phyloP scores from a whole-genome alignment of 2,113 vertebrate species.

The Phylloscopus whistleri region DNA sequence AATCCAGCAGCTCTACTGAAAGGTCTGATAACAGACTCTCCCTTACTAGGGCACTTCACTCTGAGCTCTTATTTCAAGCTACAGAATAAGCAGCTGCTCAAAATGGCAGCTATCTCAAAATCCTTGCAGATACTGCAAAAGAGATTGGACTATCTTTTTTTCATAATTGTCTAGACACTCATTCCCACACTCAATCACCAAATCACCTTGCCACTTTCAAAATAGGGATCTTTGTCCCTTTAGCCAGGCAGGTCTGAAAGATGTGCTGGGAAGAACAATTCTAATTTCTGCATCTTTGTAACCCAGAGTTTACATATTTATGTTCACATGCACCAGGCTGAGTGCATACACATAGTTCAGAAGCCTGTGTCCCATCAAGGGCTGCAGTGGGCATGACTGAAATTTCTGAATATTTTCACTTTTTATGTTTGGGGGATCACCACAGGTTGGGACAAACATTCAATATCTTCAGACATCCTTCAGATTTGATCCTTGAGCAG shows the following conservation, averaged over 20 bases:
- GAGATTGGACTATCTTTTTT: not conserved
- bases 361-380: not conserved
- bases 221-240: not conserved
- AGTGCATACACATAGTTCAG: not conserved
- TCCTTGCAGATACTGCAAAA: not conserved
- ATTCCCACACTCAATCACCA: not conserved
- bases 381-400: not conserved
- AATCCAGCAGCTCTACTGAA: not conserved
- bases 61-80: not conserved
- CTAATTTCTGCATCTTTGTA: not conserved
- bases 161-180: not conserved
- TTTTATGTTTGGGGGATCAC: not conserved
- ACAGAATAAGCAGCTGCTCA: not conserved
- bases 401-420: not conserved
- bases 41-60: not conserved
- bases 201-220: not conserved
- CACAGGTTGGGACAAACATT: not conserved
- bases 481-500: not conserved
- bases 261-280: not conserved
- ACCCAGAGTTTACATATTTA: not conserved
- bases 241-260: not conserved
- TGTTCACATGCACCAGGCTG: not conserved
- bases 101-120: not conserved
- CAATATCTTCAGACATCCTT: not conserved
- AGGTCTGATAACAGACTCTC: not conserved